Percentiles rank a stretch among this genome's conserved stretches.
phyloP scores from a whole-genome alignment of 23 tunicate species.

The Phallusia fumigata region DNA sequence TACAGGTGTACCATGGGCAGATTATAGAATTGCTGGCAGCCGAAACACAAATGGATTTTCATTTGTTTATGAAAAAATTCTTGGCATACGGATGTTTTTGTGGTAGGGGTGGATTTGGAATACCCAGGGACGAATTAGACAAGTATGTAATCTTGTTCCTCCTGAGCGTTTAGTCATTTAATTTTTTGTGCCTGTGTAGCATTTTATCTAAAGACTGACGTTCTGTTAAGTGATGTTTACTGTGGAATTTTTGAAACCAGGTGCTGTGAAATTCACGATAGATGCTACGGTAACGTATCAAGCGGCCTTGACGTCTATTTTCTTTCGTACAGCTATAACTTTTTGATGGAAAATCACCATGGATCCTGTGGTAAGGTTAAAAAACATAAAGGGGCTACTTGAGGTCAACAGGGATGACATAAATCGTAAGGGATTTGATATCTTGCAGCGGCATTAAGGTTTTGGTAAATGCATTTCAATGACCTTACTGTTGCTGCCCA shows the following conservation, averaged over 20 bases:
- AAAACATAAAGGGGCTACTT: background rate
- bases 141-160: background rate
- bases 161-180: too few relatives aligned
- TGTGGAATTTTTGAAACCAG: background rate
- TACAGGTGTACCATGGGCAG: background rate
- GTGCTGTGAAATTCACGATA: background rate
- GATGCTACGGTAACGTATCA: background rate
- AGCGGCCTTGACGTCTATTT: background rate
- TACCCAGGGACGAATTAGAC: background rate
- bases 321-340: background rate
- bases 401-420: background rate
- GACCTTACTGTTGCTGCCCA: too few relatives aligned
- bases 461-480: too few relatives aligned
- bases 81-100: background rate
- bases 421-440: background rate
- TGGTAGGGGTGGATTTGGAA: background rate
- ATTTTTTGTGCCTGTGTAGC: too few relatives aligned
- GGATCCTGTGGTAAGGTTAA: background rate
- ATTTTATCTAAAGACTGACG: too few relatives aligned
- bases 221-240: background rate
- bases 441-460: too few relatives aligned
- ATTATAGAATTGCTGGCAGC: background rate
- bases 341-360: background rate
- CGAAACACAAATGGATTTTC: background rate
- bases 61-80: background rate